Evolutionary conservation across 1,140 invertebrate genomes (phyloP).

Genomic region (Oryctes rhinoceros): DNA sequence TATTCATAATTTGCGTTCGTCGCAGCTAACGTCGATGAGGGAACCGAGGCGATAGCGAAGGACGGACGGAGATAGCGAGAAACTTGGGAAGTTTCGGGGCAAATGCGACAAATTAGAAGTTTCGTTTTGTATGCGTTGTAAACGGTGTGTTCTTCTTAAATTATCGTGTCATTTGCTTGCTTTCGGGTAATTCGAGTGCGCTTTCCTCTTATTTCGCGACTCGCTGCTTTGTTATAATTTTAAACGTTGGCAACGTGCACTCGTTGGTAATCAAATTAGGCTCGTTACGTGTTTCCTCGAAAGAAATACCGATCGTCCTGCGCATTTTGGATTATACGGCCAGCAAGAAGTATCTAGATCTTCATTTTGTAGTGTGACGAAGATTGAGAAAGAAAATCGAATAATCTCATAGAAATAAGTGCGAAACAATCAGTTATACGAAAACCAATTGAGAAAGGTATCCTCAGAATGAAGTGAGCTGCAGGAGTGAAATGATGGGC

Average conservation of each 20-base stretch:
- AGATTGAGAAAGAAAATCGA: too few species aligned
- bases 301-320: too few species aligned
- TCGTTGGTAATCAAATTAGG: too few species aligned
- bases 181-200: neutral
- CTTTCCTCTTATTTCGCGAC: neutral
- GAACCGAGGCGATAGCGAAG: neutral
- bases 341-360: too few species aligned
- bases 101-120: slow-evolving; percentile 27
- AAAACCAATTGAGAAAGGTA: too few species aligned
- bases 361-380: too few species aligned
- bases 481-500: too few species aligned
- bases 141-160: slow-evolving; percentile 10
- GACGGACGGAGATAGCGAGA: neutral
- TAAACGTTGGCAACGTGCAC: neutral
- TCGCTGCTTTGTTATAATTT: neutral
- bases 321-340: too few species aligned
- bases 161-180: slow-evolving; percentile 9
- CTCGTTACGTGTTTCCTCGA: too few species aligned
- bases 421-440: too few species aligned
- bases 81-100: neutral
- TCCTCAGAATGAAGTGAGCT: too few species aligned
- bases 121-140: neutral
- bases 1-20: slow-evolving; percentile 27
- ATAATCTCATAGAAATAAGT: too few species aligned
- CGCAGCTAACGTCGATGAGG: neutral